Evolutionary conservation across 2,113 vertebrate species (phyloP).

Genomic region (Sylvietta virens): DNA sequence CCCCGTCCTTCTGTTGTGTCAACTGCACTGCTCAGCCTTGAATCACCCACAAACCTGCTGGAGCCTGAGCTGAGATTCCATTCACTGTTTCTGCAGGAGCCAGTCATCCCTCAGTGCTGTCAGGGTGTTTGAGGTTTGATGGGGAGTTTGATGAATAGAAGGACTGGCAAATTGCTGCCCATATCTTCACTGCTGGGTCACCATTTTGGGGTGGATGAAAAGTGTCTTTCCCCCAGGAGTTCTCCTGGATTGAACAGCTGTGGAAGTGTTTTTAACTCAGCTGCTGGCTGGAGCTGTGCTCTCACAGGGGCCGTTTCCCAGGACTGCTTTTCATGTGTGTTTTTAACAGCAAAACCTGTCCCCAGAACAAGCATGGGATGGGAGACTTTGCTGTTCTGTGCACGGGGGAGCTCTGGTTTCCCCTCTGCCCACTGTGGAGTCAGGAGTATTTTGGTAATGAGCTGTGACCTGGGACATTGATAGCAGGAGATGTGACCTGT

Average conservation of each 20-base stretch:
- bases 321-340: background rate
- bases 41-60: background rate
- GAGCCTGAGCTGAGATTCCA: background rate
- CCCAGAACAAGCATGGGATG: background rate
- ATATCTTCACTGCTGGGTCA: background rate
- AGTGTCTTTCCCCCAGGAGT: background rate
- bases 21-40: background rate
- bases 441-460: background rate
- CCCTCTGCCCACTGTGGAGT: accelerated
- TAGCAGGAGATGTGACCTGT: background rate
- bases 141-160: background rate
- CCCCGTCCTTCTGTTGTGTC: background rate
- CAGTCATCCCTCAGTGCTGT: accelerated
- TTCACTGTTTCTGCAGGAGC: background rate
- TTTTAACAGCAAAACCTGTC: background rate
- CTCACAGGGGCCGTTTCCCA: background rate
- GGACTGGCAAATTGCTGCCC: background rate
- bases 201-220: background rate
- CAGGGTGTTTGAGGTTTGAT: background rate
- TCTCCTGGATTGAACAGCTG: background rate
- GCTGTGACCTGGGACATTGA: background rate
- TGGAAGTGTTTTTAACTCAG: accelerated
- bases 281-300: background rate
- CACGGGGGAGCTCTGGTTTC: background rate
- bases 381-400: background rate